Percentiles rank a stretch among this genome's conserved stretches.
Conservation (phyloP, 2,888 invertebrate genomes). For the Lepidonotus clava region DNA sequence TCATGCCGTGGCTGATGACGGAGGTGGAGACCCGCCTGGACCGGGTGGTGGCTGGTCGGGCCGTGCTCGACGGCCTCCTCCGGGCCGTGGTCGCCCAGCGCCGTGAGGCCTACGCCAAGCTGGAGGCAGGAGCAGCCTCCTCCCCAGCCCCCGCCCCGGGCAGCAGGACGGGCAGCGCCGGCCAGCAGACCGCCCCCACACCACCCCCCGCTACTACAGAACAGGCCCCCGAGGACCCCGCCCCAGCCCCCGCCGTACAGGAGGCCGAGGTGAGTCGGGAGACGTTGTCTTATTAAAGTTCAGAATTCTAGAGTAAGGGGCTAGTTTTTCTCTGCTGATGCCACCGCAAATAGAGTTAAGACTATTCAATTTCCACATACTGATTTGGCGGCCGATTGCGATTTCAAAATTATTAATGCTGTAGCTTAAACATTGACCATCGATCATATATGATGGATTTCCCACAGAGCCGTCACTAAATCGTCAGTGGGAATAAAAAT, state of each 20-base stretch:
- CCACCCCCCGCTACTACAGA: not conserved
- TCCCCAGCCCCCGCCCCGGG: not conserved
- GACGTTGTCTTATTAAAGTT: too few relatives aligned
- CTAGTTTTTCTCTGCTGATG: too few relatives aligned
- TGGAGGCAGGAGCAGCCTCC: slow-evolving; percentile 63
- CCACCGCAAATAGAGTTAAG: too few relatives aligned
- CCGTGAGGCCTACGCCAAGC: slow-evolving; percentile 69
- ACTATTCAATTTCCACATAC: too few relatives aligned
- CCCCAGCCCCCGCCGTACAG: not conserved
- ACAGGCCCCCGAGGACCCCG: not conserved
- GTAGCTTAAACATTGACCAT: too few relatives aligned
- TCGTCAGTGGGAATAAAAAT: too few relatives aligned
- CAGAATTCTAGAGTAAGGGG: too few relatives aligned
- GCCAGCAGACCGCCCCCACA: slow-evolving; percentile 60
- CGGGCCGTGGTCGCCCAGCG: slow-evolving; percentile 76
- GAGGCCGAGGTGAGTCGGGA: too few relatives aligned
- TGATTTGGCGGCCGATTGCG: too few relatives aligned
- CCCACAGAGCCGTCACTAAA: too few relatives aligned
- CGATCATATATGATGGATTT: too few relatives aligned
- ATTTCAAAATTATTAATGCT: too few relatives aligned
- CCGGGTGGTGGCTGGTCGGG: slow-evolving; percentile 89
- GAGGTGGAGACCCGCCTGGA: slow-evolving; percentile 91
- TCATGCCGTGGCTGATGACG: slow-evolving; percentile 92
- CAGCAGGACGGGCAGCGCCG: slow-evolving; percentile 39
- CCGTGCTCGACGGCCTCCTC: slow-evolving; percentile 87